Evolutionary conservation across 2,888 invertebrate genomes (phyloP).

Genomic region (Callosobruchus maculatus): DNA sequence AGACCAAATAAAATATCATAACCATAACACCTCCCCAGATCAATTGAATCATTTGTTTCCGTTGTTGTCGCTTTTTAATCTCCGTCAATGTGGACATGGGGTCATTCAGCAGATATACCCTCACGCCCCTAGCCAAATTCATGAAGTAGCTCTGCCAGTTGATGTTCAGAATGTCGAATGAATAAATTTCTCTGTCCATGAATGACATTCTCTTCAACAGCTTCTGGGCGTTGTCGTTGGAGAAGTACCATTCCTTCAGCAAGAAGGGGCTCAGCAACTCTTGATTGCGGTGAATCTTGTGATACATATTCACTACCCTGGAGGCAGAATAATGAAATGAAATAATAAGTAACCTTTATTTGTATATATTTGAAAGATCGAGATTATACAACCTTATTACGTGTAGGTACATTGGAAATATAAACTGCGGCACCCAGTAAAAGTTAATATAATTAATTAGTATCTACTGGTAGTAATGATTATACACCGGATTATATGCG

Average conservation of each 20-base stretch:
- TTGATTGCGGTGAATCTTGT: conserved; percentile 62
- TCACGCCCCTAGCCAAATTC: conserved; percentile 67
- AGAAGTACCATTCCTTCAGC: conserved; percentile 72
- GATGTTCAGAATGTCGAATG: conserved; percentile 68
- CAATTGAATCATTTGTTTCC: conserved; percentile 40
- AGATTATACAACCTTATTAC: too few relatives aligned
- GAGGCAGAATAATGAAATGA: too few relatives aligned
- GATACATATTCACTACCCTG: conserved; percentile 73
- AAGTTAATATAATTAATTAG: too few relatives aligned
- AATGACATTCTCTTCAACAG: conserved; percentile 58
- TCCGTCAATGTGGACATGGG: conserved; percentile 67
- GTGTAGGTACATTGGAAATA: too few relatives aligned
- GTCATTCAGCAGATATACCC: conserved; percentile 77
- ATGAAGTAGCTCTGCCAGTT: conserved; percentile 74
- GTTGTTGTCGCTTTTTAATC: conserved; percentile 56
- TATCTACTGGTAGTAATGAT: too few relatives aligned
- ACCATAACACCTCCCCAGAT: conserved; percentile 9
- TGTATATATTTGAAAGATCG: too few relatives aligned
- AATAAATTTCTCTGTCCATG: conserved; percentile 56
- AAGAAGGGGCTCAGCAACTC: conserved; percentile 68
- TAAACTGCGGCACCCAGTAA: too few relatives aligned
- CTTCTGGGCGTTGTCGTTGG: conserved; percentile 57
- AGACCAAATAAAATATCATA: conserved; percentile 14
- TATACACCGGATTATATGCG: too few relatives aligned
- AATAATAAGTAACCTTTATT: too few relatives aligned